Conservation (phyloP, 1,140 invertebrate species). For the Chironomus striatipennis region DNA sequence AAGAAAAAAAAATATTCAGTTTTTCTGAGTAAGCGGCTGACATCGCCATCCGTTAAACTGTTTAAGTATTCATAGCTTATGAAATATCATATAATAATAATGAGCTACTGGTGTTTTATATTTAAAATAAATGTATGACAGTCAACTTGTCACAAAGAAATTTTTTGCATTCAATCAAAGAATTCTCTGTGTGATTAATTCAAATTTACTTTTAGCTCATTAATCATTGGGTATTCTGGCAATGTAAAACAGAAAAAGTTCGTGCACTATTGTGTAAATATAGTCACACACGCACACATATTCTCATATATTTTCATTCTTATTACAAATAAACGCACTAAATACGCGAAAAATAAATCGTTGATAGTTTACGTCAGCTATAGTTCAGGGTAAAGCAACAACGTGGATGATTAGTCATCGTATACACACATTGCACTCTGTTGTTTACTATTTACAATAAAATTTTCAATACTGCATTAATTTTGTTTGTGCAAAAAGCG, state of each 20-base stretch:
- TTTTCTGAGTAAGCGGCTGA: no score
- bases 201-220: not conserved
- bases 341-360: no score
- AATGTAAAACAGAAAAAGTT: not conserved
- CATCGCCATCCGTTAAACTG: no score
- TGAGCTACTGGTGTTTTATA: no score
- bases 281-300: not conserved
- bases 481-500: not conserved
- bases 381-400: constrained; percentile 6
- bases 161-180: not conserved
- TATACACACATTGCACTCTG: not conserved
- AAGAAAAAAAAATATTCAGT: no score
- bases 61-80: no score
- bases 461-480: not conserved
- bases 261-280: not conserved
- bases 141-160: no score
- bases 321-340: no score
- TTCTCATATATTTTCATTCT: no score
- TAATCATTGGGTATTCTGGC: not conserved
- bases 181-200: not conserved
- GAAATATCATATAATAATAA: no score
- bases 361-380: not conserved
- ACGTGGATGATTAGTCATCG: constrained; percentile 7
- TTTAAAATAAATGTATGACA: no score
- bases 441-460: not conserved